A percentile compares a stretch with the other conserved stretches of the same genome.
Evolutionary conservation across 2,888 invertebrate species (phyloP).

Genomic region (Dichetophora obliterata): DNA sequence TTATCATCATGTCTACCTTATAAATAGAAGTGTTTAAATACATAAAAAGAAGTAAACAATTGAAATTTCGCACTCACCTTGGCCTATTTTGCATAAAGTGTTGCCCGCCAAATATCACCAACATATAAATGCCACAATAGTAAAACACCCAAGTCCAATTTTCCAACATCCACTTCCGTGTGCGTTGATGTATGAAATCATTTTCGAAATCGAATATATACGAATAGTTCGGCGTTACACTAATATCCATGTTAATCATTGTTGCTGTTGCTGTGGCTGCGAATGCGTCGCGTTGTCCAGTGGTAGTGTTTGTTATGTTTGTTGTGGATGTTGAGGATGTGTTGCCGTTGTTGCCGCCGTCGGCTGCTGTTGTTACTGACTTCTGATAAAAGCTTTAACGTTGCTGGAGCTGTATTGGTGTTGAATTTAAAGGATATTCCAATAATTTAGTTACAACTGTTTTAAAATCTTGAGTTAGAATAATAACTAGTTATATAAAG

Average conservation of each 20-base stretch:
- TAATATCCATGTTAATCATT: constrained; percentile 72
- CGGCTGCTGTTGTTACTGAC: not conserved
- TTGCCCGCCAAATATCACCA: constrained; percentile 93
- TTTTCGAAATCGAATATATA: constrained; percentile 96
- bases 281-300: not conserved
- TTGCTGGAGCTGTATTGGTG: too few species aligned
- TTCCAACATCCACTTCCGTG: constrained; percentile 94
- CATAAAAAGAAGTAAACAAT: not conserved
- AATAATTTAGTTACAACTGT: too few species aligned
- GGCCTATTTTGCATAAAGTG: constrained; percentile 93
- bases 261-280: constrained; percentile 15
- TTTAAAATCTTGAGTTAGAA: too few species aligned
- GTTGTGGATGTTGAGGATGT: not conserved
- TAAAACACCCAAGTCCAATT: constrained; percentile 97
- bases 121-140: constrained; percentile 88
- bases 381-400: not conserved
- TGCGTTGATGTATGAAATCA: constrained; percentile 90
- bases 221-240: constrained; percentile 87
- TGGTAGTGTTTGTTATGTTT: not conserved
- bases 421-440: too few species aligned
- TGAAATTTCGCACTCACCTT: constrained; percentile 71
- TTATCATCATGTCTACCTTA: not conserved
- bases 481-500: too few species aligned
- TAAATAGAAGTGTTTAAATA: not conserved
- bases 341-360: not conserved